These are phyloP conservation scores for Galbula dea DNA, from an alignment of 2,113 vertebrate genomes.

Conservation along the genomic window DNA sequence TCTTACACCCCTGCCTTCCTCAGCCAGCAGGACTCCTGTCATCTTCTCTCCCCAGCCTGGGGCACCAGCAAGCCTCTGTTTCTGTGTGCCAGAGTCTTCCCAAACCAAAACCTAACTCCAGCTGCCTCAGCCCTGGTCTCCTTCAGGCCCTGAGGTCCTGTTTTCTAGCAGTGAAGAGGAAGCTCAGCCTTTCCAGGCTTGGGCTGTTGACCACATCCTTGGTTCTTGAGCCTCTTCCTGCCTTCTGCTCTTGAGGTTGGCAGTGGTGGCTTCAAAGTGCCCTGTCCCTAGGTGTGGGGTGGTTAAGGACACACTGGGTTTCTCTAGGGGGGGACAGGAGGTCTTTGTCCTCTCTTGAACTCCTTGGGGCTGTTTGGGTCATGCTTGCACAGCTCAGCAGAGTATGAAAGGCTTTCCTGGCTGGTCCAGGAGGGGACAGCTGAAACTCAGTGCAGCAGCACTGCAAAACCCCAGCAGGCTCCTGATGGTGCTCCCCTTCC, in stretches of 20 bases:
- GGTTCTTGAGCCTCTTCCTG: background rate
- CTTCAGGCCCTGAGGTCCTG: background rate
- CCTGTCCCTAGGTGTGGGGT: background rate
- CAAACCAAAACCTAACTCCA: background rate
- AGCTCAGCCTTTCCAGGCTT: background rate
- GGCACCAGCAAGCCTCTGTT: background rate
- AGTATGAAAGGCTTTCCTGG: background rate
- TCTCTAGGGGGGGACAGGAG: background rate
- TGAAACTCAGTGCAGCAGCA: no score
- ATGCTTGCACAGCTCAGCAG: background rate
- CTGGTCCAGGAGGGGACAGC: no score
- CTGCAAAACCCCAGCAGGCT: no score
- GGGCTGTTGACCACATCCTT: background rate
- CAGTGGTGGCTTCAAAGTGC: rapidly evolving
- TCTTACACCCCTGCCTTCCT: background rate
- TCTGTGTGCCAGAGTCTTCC: background rate
- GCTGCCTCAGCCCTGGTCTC: background rate
- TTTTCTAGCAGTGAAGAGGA: background rate
- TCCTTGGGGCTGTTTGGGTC: background rate
- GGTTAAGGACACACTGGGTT: rapidly evolving
- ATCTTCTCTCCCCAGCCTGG: background rate
- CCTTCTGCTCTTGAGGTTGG: background rate
- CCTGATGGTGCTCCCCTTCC: background rate
- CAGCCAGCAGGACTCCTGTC: background rate
- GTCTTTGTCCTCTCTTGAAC: no score